A percentile compares a stretch with the other conserved stretches of the same genome.
phyloP scores from a whole-genome alignment of 2,113 vertebrate genomes.

The Meriones unguiculatus region DNA sequence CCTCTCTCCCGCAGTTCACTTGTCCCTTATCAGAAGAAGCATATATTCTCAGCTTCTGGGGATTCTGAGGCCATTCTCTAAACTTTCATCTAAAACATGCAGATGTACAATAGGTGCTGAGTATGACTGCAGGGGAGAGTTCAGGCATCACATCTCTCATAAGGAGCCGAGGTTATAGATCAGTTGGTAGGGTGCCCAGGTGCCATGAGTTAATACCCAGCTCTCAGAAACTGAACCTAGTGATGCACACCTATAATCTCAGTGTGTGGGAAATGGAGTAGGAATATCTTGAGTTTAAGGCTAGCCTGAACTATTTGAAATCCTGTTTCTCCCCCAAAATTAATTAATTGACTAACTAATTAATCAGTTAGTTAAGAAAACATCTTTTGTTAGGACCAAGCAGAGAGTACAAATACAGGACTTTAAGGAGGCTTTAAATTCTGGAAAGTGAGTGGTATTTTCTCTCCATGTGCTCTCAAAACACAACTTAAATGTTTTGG shows the following conservation, averaged over 20 bases:
- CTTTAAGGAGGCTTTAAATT: neutral
- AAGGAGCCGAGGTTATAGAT: neutral
- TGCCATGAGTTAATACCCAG: neutral
- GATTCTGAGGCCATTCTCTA: neutral
- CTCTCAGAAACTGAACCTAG: neutral
- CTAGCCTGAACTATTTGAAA: neutral
- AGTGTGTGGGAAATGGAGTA: too few species aligned
- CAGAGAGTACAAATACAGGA: neutral
- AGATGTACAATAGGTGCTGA: neutral
- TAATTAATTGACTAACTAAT: neutral
- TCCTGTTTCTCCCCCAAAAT: neutral
- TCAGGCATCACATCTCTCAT: neutral
- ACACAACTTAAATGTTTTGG: constrained; percentile 30
- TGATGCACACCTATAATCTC: neutral
- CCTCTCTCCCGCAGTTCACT: neutral
- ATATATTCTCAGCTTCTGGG: neutral
- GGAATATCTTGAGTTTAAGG: neutral
- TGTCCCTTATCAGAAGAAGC: neutral
- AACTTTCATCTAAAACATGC: neutral
- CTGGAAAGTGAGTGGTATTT: neutral
- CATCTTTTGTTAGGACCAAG: neutral
- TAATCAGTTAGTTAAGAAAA: neutral
- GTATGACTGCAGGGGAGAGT: neutral
- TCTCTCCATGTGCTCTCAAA: neutral
- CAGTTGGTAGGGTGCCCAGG: neutral